These are phyloP conservation scores for Lanius ludovicianus DNA, from an alignment of 2,113 vertebrate genomes.

Conservation along the genomic window DNA sequence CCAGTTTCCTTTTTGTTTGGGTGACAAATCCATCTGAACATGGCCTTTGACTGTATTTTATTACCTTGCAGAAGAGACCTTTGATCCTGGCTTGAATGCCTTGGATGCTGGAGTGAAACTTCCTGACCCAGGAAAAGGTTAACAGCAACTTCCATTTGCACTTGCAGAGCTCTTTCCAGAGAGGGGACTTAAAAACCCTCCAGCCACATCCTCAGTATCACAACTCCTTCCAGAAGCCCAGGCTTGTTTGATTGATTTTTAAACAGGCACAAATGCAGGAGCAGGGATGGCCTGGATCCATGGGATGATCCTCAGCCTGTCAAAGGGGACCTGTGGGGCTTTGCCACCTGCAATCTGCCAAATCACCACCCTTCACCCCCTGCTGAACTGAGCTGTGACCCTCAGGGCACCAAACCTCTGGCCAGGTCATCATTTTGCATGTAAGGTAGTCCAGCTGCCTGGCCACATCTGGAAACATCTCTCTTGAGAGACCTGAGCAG, in stretches of 20 bases:
- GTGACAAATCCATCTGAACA: not conserved
- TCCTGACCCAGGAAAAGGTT: not conserved
- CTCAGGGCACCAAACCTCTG: not conserved
- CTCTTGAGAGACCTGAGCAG: not conserved
- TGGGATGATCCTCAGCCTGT: not conserved
- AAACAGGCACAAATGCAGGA: not conserved
- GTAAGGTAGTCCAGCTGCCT: not conserved
- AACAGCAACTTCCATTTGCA: not conserved
- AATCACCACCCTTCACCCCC: not conserved
- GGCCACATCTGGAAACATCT: conserved; percentile 16
- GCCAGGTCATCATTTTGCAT: not conserved
- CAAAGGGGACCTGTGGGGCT: not conserved
- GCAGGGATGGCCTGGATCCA: not conserved
- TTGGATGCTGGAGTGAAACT: not conserved
- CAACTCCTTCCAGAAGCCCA: not conserved
- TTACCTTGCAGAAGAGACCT: not conserved
- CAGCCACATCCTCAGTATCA: not conserved
- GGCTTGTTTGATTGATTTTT: not conserved
- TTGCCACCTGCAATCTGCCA: not conserved
- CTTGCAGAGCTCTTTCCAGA: not conserved
- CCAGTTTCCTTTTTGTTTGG: not conserved
- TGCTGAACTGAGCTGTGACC: not conserved
- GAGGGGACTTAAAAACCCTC: not conserved
- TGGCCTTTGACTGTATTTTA: not conserved
- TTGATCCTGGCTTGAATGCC: not conserved